Conservation (phyloP, 2,888 invertebrate species). For the Pristionchus maxplancki region DNA sequence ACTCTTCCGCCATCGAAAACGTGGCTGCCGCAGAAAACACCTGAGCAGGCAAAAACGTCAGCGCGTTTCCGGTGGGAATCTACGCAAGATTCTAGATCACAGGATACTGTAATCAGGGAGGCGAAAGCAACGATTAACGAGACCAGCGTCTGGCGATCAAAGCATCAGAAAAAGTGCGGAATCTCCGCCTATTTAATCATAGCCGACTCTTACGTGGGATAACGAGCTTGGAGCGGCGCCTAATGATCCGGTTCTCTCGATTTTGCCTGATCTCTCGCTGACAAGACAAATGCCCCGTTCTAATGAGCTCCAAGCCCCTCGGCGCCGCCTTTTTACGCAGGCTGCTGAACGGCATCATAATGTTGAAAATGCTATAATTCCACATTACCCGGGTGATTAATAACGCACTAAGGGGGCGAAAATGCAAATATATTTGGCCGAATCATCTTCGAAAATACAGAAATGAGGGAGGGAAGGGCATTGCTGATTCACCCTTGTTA, state of each 20-base stretch:
- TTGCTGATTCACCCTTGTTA: background rate
- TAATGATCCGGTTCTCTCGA: background rate
- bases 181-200: background rate
- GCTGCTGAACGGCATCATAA: background rate
- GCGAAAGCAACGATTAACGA: background rate
- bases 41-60: constrained; percentile 3
- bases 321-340: background rate
- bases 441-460: background rate
- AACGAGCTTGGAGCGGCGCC: background rate
- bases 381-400: background rate
- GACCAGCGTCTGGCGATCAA: background rate
- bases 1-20: background rate
- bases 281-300: background rate
- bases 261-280: background rate
- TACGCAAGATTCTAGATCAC: background rate
- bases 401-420: background rate
- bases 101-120: background rate
- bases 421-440: background rate
- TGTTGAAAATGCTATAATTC: background rate
- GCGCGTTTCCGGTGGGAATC: background rate
- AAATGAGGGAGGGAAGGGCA: background rate
- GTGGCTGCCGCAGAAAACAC: background rate
- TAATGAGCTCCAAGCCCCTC: background rate
- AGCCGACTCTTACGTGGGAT: background rate
- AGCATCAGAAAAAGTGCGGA: background rate